Conservation (phyloP, 2,797 vertebrate species). For the Acropternis orthonyx region DNA sequence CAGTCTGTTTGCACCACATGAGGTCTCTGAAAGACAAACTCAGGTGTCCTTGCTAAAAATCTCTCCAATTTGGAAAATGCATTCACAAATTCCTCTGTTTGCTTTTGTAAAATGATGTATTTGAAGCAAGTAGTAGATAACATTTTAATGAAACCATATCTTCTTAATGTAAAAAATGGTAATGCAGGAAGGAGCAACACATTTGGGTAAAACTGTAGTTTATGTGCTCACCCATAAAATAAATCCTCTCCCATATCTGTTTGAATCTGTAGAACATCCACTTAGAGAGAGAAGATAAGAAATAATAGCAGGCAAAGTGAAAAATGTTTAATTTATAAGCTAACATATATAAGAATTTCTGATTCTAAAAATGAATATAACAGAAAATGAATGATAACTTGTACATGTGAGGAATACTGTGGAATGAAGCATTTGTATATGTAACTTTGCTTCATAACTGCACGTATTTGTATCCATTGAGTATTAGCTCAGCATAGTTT, state of each 20-base stretch:
- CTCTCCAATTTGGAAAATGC: neutral
- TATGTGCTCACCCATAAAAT: neutral
- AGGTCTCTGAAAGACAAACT: neutral
- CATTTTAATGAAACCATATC: neutral
- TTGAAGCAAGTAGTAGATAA: neutral
- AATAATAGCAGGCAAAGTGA: neutral
- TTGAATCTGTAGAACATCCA: neutral
- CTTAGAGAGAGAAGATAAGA: neutral
- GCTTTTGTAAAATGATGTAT: neutral
- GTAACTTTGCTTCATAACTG: neutral
- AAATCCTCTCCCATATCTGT: neutral
- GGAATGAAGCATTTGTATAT: neutral
- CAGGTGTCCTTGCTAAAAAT: neutral
- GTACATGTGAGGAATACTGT: neutral
- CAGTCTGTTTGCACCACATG: neutral
- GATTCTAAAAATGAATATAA: neutral
- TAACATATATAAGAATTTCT: neutral
- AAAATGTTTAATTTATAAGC: neutral
- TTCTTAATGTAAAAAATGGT: neutral
- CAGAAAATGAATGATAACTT: neutral
- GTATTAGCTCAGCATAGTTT: neutral
- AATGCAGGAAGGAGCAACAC: neutral
- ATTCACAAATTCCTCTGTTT: neutral
- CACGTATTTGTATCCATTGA: neutral
- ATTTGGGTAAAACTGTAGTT: neutral